Base-by-base conservation (phyloP, 2,113 vertebrate species). In the Albula glossodonta region DNA sequence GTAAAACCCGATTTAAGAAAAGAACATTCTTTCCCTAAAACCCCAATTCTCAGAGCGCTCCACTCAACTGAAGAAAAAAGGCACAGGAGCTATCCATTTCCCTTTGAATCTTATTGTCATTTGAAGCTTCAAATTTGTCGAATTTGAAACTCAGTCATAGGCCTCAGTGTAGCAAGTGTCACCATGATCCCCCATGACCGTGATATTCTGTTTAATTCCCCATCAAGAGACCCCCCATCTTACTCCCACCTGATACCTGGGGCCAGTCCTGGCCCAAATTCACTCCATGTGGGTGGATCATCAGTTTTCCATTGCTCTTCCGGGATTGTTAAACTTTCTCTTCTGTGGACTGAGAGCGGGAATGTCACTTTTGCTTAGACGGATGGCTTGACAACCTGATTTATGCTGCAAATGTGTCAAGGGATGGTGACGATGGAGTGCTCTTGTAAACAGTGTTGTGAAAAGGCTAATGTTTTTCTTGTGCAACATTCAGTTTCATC, bases 361-460 rank as follows among this genome's bases (percentile, higher is more conserved):
- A 41, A 41, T 56, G 53, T 56, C 53, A 56, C 53, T 31, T 74
- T 74, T 31, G 17, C 63, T n/a, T 9, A 31, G n/a, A 11, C 8
- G 70, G 1, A 10, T 22, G 8, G 48, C 78, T 57, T 49, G 25
- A 80, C 52, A 3, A 57, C 22, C 31, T 49, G 41, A 85, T 79
- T 80, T 85, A 60, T 60, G 78, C 19, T 13, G 53, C 7, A n/a
- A 78, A 85, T 41, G 52, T 49, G 84, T n/a, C 41, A 49, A 48
- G 17, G 52, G 5, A 7, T 9, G 41, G 52, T 56, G 77, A 78
- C n/a, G 9, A 78, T 31, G 52, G 70, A 7, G 31, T 31, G 51
- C 53, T 25, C 48, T 13, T 25, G 15, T 79, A 48, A 78, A 78
- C 31, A 74, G 70, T 3, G 79, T 22, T 80, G 83, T 48, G 50